Evolutionary conservation across 1,140 invertebrate species (phyloP), one percentile per base, ranked within the genome.

Genomic region (Drosophila gunungcola): DNA sequence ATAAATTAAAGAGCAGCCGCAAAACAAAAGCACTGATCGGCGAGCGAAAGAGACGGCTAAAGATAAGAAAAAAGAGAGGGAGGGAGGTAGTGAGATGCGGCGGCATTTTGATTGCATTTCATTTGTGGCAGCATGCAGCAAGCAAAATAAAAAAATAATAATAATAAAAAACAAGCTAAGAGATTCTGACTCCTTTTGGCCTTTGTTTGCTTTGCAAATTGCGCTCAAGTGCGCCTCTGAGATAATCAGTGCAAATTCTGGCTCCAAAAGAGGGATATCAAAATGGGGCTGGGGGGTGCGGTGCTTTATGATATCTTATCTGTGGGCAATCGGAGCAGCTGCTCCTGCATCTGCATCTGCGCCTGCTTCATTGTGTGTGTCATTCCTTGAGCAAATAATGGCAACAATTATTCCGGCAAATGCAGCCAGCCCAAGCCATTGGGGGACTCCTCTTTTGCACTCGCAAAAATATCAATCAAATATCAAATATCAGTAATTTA

Each of bases 321-420:
- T 76, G 51, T 73, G 61, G 64, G 42, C 69, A 70, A 70, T 70
- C 67, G 67, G 64, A 70, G 63, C 67, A 70, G 67, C 67, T 70
- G 67, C 64, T 49, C 48, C 67, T 60, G 65, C 48, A 57, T 72
- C 65, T 51, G 65, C 39, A 51, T 46, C 68, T 74, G 38, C 38
- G 48, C 56, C 34, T 45, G 56, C 25, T 58, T 21, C 16, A 21
- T 21, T 45, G 56, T 75, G 70, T 55, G 82, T 76, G 74, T 79
- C 83, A 88, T 83, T 88, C 80, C 53, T 88, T 88, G 84, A 88
- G 80, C 84, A 89, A 88, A 88, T 88, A 88, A 88, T 88, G 83
- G 83, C 83, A 89, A 89, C 83, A 88, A 88, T 88, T 88, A 89
- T 67, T 46, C 57, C 52, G n/a, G 29, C 41, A 52, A 65, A 62